A percentile compares a stretch with the other conserved stretches of the same genome.
These are phyloP conservation scores for Poecile atricapillus DNA, from an alignment of 2,113 vertebrate species.

Conservation along the genomic window DNA sequence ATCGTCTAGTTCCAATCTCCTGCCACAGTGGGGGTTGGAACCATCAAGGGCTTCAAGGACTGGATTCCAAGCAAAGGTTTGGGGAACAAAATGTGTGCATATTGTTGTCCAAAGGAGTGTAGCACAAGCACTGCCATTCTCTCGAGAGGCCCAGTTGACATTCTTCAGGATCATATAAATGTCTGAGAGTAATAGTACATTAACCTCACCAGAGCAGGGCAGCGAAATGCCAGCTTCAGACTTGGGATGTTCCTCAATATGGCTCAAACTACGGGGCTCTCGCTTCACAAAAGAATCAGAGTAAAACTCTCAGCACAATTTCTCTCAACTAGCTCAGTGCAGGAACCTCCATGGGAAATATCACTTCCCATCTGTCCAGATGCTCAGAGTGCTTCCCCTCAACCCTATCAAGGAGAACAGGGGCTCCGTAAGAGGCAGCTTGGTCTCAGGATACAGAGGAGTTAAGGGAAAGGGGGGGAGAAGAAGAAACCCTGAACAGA, in stretches of 20 bases:
- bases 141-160: not conserved
- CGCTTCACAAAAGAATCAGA: not conserved
- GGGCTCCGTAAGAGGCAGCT: not conserved
- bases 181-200: not conserved
- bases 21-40: rapidly evolving
- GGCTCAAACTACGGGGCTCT: not conserved
- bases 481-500: not conserved
- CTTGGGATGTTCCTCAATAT: not conserved
- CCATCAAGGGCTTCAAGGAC: not conserved
- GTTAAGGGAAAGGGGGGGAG: not conserved
- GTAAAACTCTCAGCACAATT: not conserved
- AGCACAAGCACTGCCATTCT: not conserved
- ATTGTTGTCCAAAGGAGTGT: not conserved
- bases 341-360: not conserved
- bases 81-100: not conserved
- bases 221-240: not conserved
- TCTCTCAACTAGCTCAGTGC: not conserved
- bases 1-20: not conserved
- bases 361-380: not conserved
- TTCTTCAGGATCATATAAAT: not conserved
- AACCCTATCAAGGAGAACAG: not conserved
- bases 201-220: not conserved
- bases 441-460: not conserved
- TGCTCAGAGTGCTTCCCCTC: not conserved
- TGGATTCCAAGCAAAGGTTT: not conserved